Percentiles rank a stretch among this genome's conserved stretches.
phyloP scores from a whole-genome alignment of 2,888 invertebrate species.

The Troides oblongomaculatus region DNA sequence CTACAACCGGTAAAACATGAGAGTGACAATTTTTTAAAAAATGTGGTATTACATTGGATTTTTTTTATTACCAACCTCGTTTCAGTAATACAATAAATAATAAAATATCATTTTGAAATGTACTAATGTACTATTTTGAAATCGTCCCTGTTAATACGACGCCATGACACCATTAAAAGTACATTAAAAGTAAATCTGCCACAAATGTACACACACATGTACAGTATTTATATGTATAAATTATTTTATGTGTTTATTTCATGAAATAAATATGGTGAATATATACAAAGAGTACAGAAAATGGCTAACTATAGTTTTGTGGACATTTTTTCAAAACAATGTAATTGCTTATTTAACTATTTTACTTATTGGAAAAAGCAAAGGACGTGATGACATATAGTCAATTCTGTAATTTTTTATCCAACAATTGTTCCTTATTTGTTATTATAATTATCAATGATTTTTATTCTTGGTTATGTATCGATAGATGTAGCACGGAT shows the following conservation, averaged over 20 bases:
- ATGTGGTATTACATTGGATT: too few species aligned
- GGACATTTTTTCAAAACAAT: constrained; percentile 32
- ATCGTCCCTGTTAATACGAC: background rate
- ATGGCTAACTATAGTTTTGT: constrained; percentile 21
- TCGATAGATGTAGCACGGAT: constrained; percentile 56
- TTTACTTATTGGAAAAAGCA: background rate
- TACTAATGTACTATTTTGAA: background rate
- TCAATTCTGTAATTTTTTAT: background rate
- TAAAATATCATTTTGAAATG: background rate
- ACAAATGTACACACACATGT: background rate
- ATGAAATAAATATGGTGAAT: constrained; percentile 11
- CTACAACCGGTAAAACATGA: too few species aligned
- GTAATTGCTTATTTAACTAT: constrained; percentile 28
- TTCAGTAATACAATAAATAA: background rate
- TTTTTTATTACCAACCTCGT: too few species aligned
- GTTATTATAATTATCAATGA: constrained; percentile 35
- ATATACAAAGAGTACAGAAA: constrained; percentile 14
- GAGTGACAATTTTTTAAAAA: background rate
- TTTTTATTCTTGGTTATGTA: constrained; percentile 41
- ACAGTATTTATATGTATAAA: background rate
- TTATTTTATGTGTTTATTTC: background rate
- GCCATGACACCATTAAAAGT: background rate
- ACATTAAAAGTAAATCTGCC: background rate
- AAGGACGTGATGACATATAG: background rate
- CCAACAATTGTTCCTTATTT: constrained; percentile 38